Evolutionary conservation across 1,140 invertebrate genomes (phyloP).

Genomic region (Megathymus violae): DNA sequence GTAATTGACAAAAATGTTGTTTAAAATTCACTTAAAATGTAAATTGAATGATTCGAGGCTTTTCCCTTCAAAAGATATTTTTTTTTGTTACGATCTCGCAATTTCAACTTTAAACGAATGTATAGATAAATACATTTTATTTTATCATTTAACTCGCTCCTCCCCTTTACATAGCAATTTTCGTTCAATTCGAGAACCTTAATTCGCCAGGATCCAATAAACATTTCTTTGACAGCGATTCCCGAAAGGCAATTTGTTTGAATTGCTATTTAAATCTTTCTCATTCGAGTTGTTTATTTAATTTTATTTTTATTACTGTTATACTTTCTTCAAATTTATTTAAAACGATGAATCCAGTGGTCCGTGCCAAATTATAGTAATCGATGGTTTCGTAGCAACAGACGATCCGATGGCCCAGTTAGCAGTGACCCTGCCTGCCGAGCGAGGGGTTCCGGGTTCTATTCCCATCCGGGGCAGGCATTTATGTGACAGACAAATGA

Average conservation of each 20-base stretch:
- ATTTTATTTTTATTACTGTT: not conserved
- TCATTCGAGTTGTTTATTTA: slow-evolving; percentile 6
- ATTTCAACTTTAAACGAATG: slow-evolving; percentile 6
- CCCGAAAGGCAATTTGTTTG: slow-evolving; percentile 16
- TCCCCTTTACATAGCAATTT: slow-evolving; percentile 21
- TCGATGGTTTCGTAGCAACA: too few species aligned
- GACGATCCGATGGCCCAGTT: too few species aligned
- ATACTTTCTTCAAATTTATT: not conserved
- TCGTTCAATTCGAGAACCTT: slow-evolving; percentile 20
- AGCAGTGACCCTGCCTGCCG: too few species aligned
- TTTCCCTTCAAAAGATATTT: too few species aligned
- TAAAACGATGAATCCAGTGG: too few species aligned
- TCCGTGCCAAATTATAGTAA: too few species aligned
- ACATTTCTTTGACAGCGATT: slow-evolving; percentile 17
- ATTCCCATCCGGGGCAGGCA: too few species aligned
- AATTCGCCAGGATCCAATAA: slow-evolving; percentile 20
- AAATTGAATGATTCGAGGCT: too few species aligned
- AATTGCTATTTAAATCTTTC: slow-evolving; percentile 19
- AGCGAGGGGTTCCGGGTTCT: too few species aligned
- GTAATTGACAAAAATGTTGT: too few species aligned
- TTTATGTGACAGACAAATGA: too few species aligned
- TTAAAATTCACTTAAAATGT: too few species aligned
- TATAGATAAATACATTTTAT: not conserved
- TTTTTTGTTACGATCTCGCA: not conserved
- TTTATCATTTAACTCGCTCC: not conserved